Percentiles rank a stretch among this genome's conserved stretches.
phyloP scores from a whole-genome alignment of 92 coral and sea anemone genomes.

The Phymanthus crucifer region DNA sequence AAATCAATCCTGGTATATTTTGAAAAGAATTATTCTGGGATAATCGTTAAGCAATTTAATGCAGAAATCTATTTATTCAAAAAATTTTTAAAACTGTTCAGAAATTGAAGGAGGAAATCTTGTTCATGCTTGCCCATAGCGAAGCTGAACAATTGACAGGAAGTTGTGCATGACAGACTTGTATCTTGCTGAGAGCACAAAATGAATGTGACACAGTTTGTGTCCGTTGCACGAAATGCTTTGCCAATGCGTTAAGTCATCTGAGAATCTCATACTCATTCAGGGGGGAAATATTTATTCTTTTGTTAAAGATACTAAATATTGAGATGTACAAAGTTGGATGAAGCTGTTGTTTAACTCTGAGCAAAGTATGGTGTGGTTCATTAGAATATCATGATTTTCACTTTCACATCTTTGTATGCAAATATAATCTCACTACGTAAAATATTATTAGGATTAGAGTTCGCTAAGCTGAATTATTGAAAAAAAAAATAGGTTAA shows the following conservation, averaged over 20 bases:
- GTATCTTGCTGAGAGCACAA: slow-evolving; percentile 9
- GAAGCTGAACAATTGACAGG: background rate
- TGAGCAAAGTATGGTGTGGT: background rate
- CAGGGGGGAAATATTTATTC: background rate
- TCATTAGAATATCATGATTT: background rate
- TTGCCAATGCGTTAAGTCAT: background rate
- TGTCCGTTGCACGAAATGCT: background rate
- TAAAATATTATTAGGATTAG: background rate
- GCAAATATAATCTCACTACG: background rate
- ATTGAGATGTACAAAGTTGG: background rate
- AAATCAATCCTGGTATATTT: background rate
- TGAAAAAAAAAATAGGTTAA: background rate
- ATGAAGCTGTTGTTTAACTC: background rate
- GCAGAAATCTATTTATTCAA: background rate
- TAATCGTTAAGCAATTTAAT: background rate
- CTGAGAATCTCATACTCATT: background rate
- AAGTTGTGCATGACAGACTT: background rate
- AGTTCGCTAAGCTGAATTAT: background rate
- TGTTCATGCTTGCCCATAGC: background rate
- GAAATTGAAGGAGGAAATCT: slow-evolving; percentile 8
- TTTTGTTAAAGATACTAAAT: background rate
- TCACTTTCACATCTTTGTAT: background rate
- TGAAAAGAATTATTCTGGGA: background rate
- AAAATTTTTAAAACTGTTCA: background rate
- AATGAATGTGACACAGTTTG: background rate